A percentile compares a stretch with the other conserved stretches of the same genome.
Conservation (phyloP, 1,140 invertebrate genomes). For the Camponotus pennsylvanicus region DNA sequence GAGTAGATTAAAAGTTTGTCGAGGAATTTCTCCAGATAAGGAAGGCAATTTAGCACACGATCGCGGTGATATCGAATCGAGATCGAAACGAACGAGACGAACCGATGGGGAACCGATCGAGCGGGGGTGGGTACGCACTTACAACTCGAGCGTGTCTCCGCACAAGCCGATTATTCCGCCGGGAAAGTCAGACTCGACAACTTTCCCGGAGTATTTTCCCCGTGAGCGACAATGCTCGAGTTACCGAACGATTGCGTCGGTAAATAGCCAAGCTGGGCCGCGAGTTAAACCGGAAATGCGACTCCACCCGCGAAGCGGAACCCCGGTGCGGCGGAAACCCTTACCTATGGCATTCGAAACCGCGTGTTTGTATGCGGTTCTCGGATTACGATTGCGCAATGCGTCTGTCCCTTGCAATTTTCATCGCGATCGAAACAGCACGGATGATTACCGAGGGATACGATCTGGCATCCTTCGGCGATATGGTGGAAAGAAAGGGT, state of each 20-base stretch:
- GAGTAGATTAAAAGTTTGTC: slow-evolving; percentile 70
- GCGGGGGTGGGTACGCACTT: not conserved
- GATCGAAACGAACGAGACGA: slow-evolving; percentile 16
- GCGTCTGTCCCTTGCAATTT: slow-evolving; percentile 45
- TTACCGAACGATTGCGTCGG: slow-evolving; percentile 57
- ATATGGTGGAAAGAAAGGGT: not conserved
- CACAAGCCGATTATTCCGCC: slow-evolving; percentile 17
- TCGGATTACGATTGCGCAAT: slow-evolving; percentile 43
- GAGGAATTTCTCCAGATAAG: slow-evolving; percentile 62
- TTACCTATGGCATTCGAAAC: not conserved
- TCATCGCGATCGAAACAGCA: slow-evolving; percentile 15
- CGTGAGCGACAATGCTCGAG: slow-evolving; percentile 32
- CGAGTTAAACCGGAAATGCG: slow-evolving; percentile 50
- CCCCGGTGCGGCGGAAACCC: no score
- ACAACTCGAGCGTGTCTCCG: slow-evolving; percentile 40
- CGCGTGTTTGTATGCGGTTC: slow-evolving; percentile 19
- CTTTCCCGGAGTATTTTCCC: slow-evolving; percentile 35
- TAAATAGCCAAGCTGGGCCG: slow-evolving; percentile 37
- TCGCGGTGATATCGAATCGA: slow-evolving; percentile 53
- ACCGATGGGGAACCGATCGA: no score
- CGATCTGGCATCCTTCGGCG: not conserved
- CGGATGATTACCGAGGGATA: not conserved
- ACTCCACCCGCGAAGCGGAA: no score
- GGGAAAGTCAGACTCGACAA: slow-evolving; percentile 32
- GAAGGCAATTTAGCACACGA: slow-evolving; percentile 51